Percentiles rank a stretch among this genome's conserved stretches.
Conservation (phyloP, 2,797 vertebrate species). For the Chelmon rostratus region DNA sequence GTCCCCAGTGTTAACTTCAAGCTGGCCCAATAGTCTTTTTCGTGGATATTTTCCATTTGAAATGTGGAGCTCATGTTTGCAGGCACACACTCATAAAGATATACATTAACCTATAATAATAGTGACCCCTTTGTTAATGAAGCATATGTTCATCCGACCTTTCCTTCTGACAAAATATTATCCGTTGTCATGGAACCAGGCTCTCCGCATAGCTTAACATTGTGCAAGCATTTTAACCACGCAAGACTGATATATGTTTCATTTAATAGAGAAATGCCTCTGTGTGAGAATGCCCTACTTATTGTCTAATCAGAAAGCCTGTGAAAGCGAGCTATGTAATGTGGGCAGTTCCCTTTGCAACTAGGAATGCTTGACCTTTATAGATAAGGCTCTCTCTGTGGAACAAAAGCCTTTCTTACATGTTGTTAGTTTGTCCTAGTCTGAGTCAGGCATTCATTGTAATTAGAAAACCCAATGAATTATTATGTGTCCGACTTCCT, state of each 20-base stretch:
- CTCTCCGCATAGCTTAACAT: slow-evolving; percentile 62
- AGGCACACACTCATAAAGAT: slow-evolving; percentile 25
- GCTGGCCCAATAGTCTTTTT: background rate
- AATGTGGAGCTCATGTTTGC: slow-evolving; percentile 12
- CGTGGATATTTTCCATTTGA: background rate
- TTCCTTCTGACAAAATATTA: slow-evolving; percentile 74
- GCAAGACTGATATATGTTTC: slow-evolving; percentile 48
- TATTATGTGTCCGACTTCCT: slow-evolving; percentile 55
- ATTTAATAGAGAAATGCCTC: slow-evolving; percentile 65
- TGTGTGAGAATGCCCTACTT: slow-evolving; percentile 72
- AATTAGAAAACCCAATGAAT: slow-evolving; percentile 55
- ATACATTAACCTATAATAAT: slow-evolving; percentile 39
- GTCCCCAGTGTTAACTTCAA: background rate
- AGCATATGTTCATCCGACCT: slow-evolving; percentile 75
- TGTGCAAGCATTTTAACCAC: slow-evolving; percentile 47
- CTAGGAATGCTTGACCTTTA: slow-evolving; percentile 81
- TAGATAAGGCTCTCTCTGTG: slow-evolving; percentile 78
- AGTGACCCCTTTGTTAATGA: slow-evolving; percentile 57
- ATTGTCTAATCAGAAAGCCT: slow-evolving; percentile 72
- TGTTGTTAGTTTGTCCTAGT: slow-evolving; percentile 62
- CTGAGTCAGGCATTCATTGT: slow-evolving; percentile 60
- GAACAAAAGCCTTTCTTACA: slow-evolving; percentile 80
- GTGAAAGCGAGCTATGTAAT: slow-evolving; percentile 71
- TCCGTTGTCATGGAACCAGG: slow-evolving; percentile 69
- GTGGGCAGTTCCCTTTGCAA: slow-evolving; percentile 68